Evolutionary conservation across 1,140 invertebrate genomes (phyloP).

Genomic region (Trypoxylus dichotomus): DNA sequence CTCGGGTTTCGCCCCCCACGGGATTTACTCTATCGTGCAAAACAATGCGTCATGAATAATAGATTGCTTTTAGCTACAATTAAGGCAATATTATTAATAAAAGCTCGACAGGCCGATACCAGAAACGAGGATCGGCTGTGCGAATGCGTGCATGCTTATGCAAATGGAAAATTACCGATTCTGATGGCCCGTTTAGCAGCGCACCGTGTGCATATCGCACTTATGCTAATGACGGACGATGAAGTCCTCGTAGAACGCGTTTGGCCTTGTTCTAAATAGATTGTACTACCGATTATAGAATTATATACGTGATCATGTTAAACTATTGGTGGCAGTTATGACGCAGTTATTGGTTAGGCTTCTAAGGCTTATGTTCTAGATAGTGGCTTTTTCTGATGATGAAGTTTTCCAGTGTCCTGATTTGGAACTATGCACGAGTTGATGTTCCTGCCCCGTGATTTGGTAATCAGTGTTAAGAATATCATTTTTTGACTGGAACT

Average conservation of each 20-base stretch:
- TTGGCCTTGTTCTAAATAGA: neutral
- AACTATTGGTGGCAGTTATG: neutral
- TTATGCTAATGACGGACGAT: neutral
- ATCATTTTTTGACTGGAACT: too few species aligned
- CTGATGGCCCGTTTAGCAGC: conserved; percentile 1
- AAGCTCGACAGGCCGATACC: neutral
- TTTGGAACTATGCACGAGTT: too few species aligned
- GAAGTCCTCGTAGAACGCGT: neutral
- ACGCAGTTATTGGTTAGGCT: neutral
- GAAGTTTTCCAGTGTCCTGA: neutral
- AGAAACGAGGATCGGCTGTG: neutral
- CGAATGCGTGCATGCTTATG: conserved; percentile 16
- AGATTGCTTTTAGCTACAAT: conserved; percentile 16
- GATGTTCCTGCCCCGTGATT: too few species aligned
- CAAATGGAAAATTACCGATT: conserved; percentile 6
- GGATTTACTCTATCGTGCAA: conserved; percentile 12
- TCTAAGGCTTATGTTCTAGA: neutral
- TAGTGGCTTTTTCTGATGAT: neutral
- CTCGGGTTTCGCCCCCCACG: neutral
- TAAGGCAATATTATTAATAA: conserved; percentile 24
- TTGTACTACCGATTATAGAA: neutral
- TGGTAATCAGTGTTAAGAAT: too few species aligned
- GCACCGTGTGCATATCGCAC: neutral
- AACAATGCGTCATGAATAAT: conserved; percentile 19
- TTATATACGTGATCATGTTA: neutral